Conservation (phyloP, 2,113 vertebrate genomes). For the Pyxicephalus adspersus region DNA sequence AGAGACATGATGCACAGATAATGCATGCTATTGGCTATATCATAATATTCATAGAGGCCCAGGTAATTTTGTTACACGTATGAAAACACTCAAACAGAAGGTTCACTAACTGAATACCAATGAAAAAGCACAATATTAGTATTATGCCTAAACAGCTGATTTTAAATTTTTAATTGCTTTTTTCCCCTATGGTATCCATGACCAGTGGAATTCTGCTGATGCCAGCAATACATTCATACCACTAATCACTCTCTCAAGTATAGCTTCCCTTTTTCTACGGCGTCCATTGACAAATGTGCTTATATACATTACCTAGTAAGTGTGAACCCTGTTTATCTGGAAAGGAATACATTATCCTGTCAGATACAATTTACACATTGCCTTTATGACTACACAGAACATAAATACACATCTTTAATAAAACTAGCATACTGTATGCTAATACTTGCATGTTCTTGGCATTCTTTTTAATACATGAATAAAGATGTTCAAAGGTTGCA, state of each 20-base stretch:
- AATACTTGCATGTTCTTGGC: not conserved
- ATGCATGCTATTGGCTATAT: too few species aligned
- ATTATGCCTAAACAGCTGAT: slow-evolving; percentile 10
- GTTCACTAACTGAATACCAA: too few species aligned
- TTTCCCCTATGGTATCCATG: slow-evolving; percentile 7
- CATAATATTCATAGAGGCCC: too few species aligned
- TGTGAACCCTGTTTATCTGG: not conserved
- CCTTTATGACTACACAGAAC: not conserved
- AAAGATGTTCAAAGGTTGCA: slow-evolving; percentile 15
- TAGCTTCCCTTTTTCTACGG: not conserved
- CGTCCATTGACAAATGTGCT: not conserved
- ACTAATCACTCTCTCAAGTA: slow-evolving; percentile 35
- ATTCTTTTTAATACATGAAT: not conserved
- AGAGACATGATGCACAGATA: too few species aligned
- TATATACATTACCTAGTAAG: not conserved
- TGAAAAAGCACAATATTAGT: not conserved
- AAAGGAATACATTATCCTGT: not conserved
- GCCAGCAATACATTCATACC: slow-evolving; percentile 12
- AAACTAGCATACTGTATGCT: not conserved
- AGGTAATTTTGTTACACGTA: too few species aligned
- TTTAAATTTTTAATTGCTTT: slow-evolving; percentile 33
- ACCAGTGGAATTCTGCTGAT: slow-evolving; percentile 11
- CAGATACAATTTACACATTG: not conserved
- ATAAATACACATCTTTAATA: not conserved
- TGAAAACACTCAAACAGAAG: too few species aligned